Evolutionary conservation across 1,140 invertebrate species (phyloP).

Genomic region (Neodiprion virginianus): DNA sequence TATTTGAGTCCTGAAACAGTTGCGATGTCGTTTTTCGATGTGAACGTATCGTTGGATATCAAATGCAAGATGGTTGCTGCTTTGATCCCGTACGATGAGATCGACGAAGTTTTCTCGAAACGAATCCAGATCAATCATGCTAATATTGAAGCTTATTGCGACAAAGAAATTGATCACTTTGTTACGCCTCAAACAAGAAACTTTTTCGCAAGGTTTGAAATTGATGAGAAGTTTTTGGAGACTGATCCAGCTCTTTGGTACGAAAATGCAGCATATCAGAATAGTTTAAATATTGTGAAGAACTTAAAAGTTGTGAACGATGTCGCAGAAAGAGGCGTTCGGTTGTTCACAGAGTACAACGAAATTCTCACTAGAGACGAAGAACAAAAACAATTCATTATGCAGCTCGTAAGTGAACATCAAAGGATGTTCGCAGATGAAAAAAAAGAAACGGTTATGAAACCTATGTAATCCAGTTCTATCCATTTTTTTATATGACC

Average conservation of each 20-base stretch:
- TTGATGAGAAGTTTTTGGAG: constrained; percentile 2
- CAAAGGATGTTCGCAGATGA: not conserved
- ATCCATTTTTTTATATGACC: too few relatives aligned
- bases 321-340: constrained; percentile 13
- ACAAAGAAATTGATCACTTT: not conserved
- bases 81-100: not conserved
- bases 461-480: too few relatives aligned
- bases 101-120: not conserved
- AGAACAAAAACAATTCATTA: constrained; percentile 15
- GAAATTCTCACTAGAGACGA: constrained; percentile 6
- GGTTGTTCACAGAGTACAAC: constrained; percentile 11
- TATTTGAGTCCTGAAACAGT: constrained; percentile 30
- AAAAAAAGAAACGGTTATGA: not conserved
- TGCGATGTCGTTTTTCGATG: constrained; percentile 34
- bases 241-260: constrained; percentile 13
- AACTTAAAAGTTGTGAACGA: constrained; percentile 22
- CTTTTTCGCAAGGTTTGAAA: not conserved
- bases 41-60: constrained; percentile 18
- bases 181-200: not conserved
- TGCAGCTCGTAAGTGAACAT: constrained; percentile 15
- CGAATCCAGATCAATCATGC: not conserved
- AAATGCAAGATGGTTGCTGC: constrained; percentile 20
- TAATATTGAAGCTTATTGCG: not conserved
- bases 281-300: not conserved
- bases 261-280: not conserved